Evolutionary conservation across 1,140 invertebrate species (phyloP), one percentile per base, ranked within the genome.

Genomic region (Rhagoletis pomonella): DNA sequence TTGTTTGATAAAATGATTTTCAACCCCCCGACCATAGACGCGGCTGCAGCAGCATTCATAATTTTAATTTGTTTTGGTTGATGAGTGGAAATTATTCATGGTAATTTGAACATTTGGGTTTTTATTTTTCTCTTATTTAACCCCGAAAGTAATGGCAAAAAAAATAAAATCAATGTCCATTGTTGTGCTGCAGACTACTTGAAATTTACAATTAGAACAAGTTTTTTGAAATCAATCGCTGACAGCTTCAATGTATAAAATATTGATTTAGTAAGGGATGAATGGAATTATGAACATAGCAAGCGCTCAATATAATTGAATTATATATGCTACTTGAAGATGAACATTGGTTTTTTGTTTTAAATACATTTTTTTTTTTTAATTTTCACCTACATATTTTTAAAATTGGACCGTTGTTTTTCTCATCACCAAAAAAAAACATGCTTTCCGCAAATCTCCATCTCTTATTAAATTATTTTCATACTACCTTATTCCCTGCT

Each of bases 21-120:
- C 73, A 81, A 19, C 73, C 73, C 73, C 73, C 73, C 19, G 19
- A 55, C 44, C 47, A 17, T 17, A 17, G 1, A 2, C 7, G 5
- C n/a, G 17, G 6, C 44, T n/a, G 73, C 17, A 17, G 14, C 39
- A 29, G 73, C 73, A 81, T 81, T 58, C 50, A 50, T 55, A 81
- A 81, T 81, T 81, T 81, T 55, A 81, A 81, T 81, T 81, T 81
- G 73, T 81, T 81, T 29, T 81, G 73, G 73, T 29, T 58, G 55
- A 81, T 81, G 44, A 81, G 29, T 29, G 73, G 73, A 81, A 81
- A 81, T 81, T 81, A 81, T 81, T 19, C 73, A 81, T 81, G 73
- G 73, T 81, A 55, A 81, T 29, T 55, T 17, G 47, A 47, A 17
- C 14, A 7, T 69, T 42, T 69, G 4, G 14, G 58, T 59, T 59